A percentile compares a stretch with the other conserved stretches of the same genome.
These are phyloP conservation scores for Drosophila pectinifera DNA, from an alignment of 1,140 invertebrate species.

Conservation along the genomic window DNA sequence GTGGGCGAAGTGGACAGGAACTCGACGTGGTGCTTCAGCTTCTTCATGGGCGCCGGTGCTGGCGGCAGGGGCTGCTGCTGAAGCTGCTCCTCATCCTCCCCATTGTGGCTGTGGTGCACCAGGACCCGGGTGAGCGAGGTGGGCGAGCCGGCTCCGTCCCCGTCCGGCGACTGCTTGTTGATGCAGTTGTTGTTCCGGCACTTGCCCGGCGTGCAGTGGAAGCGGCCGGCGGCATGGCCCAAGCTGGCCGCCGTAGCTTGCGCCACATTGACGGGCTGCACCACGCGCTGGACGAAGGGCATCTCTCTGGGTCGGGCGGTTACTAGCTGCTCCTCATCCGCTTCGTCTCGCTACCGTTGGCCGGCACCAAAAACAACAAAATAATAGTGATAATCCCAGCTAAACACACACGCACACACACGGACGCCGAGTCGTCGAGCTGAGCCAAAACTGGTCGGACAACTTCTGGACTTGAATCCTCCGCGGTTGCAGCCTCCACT, in stretches of 20 bases:
- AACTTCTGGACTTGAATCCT: constrained; percentile 81
- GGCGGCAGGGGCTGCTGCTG: constrained; percentile 57
- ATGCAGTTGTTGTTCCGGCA: constrained; percentile 84
- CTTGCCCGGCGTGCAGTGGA: constrained; percentile 76
- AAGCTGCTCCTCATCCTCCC: constrained; percentile 27
- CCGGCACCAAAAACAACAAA: constrained; percentile 16
- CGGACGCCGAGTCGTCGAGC: constrained; percentile 9
- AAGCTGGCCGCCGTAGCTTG: constrained; percentile 86
- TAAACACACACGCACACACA: constrained; percentile 22
- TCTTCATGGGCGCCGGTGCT: constrained; percentile 71
- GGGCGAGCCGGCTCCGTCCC: constrained; percentile 30
- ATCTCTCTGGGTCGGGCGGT: constrained; percentile 84
- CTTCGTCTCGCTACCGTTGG: constrained; percentile 6
- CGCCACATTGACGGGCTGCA: constrained; percentile 89
- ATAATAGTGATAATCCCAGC: constrained; percentile 34
- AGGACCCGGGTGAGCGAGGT: constrained; percentile 45
- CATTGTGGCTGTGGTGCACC: constrained; percentile 48
- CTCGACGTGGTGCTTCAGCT: constrained; percentile 79
- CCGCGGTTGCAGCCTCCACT: constrained; percentile 43
- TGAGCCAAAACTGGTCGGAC: constrained; percentile 70
- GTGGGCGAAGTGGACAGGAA: constrained; percentile 72
- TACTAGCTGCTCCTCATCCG: constrained; percentile 50
- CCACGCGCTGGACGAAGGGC: constrained; percentile 90
- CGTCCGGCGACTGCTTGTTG: constrained; percentile 63
- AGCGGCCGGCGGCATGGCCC: constrained; percentile 76